phyloP scores from a whole-genome alignment of 2,113 vertebrate species.

The Alethe castanea region DNA sequence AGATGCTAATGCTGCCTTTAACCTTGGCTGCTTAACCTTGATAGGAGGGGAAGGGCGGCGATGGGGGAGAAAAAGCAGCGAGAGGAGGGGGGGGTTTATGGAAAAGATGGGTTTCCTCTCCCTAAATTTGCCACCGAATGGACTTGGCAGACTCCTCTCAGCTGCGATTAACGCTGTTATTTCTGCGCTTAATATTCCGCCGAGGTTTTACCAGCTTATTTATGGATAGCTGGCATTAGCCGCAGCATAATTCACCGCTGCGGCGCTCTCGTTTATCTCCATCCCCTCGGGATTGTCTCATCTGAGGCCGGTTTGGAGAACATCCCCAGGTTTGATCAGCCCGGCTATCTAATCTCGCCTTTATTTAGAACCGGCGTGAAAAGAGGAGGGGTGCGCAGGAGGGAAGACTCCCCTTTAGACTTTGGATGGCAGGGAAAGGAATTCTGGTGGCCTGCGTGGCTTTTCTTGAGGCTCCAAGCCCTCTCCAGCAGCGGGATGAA shows the following conservation, averaged over 20 bases:
- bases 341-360: neutral
- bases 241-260: neutral
- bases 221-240: slow-evolving; percentile 16
- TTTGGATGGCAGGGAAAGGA: neutral
- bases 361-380: neutral
- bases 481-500: neutral
- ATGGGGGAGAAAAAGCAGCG: neutral
- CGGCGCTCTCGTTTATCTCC: neutral
- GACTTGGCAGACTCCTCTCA: neutral
- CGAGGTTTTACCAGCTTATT: neutral
- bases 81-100: rapidly evolving
- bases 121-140: neutral
- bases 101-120: neutral
- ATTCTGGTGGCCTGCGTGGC: neutral
- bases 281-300: neutral
- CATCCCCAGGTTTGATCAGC: neutral
- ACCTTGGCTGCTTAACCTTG: slow-evolving; percentile 56
- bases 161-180: neutral
- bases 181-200: neutral
- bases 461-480: neutral
- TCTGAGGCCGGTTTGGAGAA: neutral
- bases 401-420: neutral
- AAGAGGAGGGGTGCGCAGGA: neutral
- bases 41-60: neutral
- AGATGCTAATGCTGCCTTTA: neutral